These are phyloP conservation scores for Pipistrellus pygmaeus DNA, from an alignment of 2,797 vertebrate species.

Conservation along the genomic window DNA sequence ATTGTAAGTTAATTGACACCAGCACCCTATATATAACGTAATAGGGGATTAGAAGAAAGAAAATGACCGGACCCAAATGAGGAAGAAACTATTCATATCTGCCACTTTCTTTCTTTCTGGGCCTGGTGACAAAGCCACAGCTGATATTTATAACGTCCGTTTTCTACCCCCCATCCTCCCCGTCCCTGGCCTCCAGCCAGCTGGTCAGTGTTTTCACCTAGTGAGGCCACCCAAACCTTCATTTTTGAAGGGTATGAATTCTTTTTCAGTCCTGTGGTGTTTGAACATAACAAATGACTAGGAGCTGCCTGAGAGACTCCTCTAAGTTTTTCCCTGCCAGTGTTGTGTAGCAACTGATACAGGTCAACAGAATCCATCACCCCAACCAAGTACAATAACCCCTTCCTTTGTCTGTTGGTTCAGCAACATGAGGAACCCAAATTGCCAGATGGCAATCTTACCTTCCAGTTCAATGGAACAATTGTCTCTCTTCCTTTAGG, in stretches of 20 bases:
- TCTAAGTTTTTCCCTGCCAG: neutral
- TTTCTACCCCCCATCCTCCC: neutral
- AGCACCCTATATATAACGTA: neutral
- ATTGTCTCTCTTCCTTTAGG: neutral
- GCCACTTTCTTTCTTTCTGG: slow-evolving; percentile 43
- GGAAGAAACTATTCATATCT: neutral
- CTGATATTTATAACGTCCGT: neutral
- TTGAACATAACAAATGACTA: neutral
- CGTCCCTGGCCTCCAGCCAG: neutral
- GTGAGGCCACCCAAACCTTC: neutral
- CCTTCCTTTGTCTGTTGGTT: slow-evolving; percentile 18
- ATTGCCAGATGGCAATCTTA: neutral
- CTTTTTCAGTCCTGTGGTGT: neutral
- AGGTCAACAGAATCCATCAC: slow-evolving; percentile 9
- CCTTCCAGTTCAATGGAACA: slow-evolving; percentile 19
- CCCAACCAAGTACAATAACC: neutral
- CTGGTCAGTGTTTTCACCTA: neutral
- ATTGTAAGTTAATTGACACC: neutral
- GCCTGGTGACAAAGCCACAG: neutral
- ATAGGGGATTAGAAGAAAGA: neutral
- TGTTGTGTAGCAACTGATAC: neutral
- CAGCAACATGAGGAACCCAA: neutral
- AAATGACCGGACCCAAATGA: neutral
- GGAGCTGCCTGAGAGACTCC: neutral
- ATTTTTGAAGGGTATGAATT: slow-evolving; percentile 1